phyloP scores from a whole-genome alignment of 2,113 vertebrate species.

The Melierax canorus region DNA sequence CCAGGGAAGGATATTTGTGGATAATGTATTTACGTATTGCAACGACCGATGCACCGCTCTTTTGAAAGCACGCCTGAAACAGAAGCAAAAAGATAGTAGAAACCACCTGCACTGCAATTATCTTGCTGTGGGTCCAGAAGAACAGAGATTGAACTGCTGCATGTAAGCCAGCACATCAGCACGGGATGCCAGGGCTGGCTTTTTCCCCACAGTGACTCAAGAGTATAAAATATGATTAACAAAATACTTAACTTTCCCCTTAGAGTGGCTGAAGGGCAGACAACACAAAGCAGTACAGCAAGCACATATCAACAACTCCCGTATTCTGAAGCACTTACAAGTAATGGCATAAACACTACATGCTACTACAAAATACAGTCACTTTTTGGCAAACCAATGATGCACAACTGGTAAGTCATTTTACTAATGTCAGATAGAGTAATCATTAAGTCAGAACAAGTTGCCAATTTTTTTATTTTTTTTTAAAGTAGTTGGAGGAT shows the following conservation, averaged over 20 bases:
- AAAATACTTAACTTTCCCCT: not conserved
- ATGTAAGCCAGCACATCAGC: not conserved
- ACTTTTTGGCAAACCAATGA: not conserved
- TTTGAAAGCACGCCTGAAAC: constrained; percentile 87
- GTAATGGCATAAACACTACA: not conserved
- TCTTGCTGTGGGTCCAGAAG: not conserved
- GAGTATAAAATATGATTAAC: not conserved
- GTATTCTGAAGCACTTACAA: not conserved
- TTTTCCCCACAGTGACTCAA: not conserved
- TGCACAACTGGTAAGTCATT: not conserved
- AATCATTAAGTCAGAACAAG: not conserved
- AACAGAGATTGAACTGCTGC: not conserved
- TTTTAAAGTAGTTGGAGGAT: not conserved
- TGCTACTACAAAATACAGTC: not conserved
- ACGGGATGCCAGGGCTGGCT: not conserved
- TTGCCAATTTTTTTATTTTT: not conserved
- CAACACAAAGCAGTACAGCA: not conserved
- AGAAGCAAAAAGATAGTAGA: not conserved
- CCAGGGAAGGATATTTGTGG: constrained; percentile 91
- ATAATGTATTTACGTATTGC: constrained; percentile 91
- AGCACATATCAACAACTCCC: not conserved
- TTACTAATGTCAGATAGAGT: not conserved
- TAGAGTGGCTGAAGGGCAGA: not conserved
- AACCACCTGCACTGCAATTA: not conserved
- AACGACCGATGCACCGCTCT: constrained; percentile 85